These are phyloP conservation scores for Drosophila fuyamai DNA, from an alignment of 1,140 invertebrate species.

Conservation along the genomic window DNA sequence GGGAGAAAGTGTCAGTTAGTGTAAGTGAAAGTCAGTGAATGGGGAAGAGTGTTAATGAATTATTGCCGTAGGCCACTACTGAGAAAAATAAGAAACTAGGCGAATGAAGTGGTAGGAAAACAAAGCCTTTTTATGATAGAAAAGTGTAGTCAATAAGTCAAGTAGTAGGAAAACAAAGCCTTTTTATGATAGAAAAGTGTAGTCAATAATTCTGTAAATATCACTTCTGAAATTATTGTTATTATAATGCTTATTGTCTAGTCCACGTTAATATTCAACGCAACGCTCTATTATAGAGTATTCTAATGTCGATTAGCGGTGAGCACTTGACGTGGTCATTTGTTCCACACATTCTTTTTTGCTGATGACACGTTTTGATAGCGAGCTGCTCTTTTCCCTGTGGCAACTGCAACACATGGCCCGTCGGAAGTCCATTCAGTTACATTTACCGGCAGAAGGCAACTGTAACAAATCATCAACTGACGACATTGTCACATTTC, in stretches of 20 bases:
- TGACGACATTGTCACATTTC: constrained; percentile 42
- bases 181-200: too few species aligned
- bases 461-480: constrained; percentile 65
- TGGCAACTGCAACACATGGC: constrained; percentile 29
- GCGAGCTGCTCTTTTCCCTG: neutral
- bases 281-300: neutral
- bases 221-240: too few species aligned
- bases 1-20: neutral
- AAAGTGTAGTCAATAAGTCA: too few species aligned
- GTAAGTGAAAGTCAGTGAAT: constrained; percentile 4
- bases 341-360: neutral
- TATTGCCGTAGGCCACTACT: neutral
- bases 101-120: neutral
- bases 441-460: constrained; percentile 1
- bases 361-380: constrained; percentile 10
- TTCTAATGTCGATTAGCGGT: neutral
- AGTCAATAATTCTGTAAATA: too few species aligned
- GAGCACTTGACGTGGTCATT: too few species aligned
- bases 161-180: neutral
- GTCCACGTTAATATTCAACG: too few species aligned
- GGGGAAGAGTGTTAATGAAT: neutral
- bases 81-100: too few species aligned
- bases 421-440: constrained; percentile 38
- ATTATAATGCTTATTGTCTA: too few species aligned
- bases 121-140: neutral